phyloP scores from a whole-genome alignment of 2,113 vertebrate species.

The Muscicapa adusta region DNA sequence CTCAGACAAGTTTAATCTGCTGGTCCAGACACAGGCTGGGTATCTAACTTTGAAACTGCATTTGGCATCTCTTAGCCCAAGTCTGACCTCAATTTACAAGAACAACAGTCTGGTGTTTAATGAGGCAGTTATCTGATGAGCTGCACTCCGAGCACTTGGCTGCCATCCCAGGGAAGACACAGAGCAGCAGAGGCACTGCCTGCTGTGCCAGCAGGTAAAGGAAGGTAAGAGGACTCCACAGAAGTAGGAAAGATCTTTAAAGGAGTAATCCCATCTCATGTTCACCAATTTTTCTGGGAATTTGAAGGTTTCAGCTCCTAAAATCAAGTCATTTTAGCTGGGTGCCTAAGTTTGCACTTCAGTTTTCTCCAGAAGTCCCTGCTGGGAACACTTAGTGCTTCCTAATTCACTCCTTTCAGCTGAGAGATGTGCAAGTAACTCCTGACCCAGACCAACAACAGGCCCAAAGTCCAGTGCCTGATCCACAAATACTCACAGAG shows the following conservation, averaged over 20 bases:
- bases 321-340: neutral
- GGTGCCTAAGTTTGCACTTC: neutral
- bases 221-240: neutral
- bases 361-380: neutral
- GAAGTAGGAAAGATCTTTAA: neutral
- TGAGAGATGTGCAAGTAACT: neutral
- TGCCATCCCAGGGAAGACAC: neutral
- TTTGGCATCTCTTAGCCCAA: conserved; percentile 28
- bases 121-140: conserved; percentile 58
- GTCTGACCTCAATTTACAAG: conserved; percentile 60
- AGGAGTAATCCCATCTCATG: neutral
- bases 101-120: conserved; percentile 45
- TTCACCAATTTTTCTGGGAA: neutral
- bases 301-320: neutral
- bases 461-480: neutral
- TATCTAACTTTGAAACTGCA: neutral
- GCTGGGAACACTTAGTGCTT: neutral
- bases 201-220: neutral
- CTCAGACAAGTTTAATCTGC: neutral
- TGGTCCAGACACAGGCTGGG: neutral
- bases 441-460: neutral
- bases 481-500: neutral
- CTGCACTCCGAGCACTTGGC: neutral
- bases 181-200: neutral
- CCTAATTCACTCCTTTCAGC: neutral